Evolutionary conservation across 2,113 vertebrate species (phyloP), one percentile per base, ranked within the genome.

Genomic region (Daphoenositta chrysoptera): DNA sequence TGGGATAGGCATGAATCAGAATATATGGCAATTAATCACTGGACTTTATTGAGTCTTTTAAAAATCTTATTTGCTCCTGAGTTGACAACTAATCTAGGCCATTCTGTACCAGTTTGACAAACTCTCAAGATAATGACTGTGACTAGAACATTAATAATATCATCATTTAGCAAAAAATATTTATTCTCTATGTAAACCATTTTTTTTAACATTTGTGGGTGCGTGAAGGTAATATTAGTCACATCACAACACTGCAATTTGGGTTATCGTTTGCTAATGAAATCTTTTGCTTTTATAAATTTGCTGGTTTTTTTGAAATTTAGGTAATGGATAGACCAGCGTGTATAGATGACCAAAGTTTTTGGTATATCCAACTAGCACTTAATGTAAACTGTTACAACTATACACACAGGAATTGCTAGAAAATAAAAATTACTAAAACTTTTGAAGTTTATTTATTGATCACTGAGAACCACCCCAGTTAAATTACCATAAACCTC

Each of bases 401-500:
- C 30, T 78, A 89, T 64, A 88, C 80, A 54, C 92, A 78, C 42
- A 73, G 83, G 87, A 94, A 94, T 47, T 88, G 45, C 80, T 96
- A 95, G 33, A 82, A 97, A 96, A 97, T 88, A 94, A 66, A 93
- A 94, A 93, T 82, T 63, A 54, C 79, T 94, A 93, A 97, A 97
- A 97, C 93, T 96, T 97, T 88, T 96, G 68, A 94, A 98, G 83
- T 96, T 97, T 97, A 97, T 97, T 97, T 97, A 97, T 97, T 97
- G 96, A 98, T 97, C 89, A 94, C 57, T 44, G 89, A 98, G 89
- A 97, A 95, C 37, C 56, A 96, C 70, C 94, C 83, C 90, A 96
- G 96, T 90, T 97, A 98, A 98, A 97, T 97, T 97, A 97, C 84
- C 96, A 95, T 91, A 97, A 96, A 96, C 90, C 61, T 97, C 94